phyloP scores from a whole-genome alignment of 2,888 invertebrate genomes.

The Molanna angustata region DNA sequence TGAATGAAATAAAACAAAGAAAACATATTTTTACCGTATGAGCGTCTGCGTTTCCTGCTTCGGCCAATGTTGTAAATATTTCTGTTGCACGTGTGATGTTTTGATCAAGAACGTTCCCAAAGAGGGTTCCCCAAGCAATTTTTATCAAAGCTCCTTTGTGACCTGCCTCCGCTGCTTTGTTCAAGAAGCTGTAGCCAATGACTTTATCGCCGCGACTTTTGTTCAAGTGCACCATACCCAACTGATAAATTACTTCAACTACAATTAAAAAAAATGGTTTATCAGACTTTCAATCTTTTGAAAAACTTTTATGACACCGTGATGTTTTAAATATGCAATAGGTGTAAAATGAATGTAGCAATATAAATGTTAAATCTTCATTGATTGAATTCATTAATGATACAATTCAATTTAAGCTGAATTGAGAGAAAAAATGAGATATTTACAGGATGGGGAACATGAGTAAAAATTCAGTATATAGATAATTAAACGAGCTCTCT shows the following conservation, averaged over 20 bases:
- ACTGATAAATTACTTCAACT: conserved; percentile 75
- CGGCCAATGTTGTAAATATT: conserved; percentile 73
- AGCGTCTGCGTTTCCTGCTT: conserved; percentile 79
- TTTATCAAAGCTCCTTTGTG: conserved; percentile 79
- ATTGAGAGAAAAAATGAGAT: too few species aligned
- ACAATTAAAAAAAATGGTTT: conserved; percentile 33
- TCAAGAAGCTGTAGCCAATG: conserved; percentile 72
- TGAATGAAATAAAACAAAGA: too few species aligned
- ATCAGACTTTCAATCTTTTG: too few species aligned
- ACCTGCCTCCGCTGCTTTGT: conserved; percentile 76
- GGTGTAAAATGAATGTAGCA: too few species aligned
- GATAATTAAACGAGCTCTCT: too few species aligned
- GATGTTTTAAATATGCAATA: too few species aligned
- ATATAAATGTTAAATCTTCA: too few species aligned
- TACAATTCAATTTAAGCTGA: too few species aligned
- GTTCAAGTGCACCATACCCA: conserved; percentile 66
- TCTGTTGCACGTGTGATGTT: conserved; percentile 72
- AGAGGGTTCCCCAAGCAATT: conserved; percentile 84
- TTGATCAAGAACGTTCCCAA: conserved; percentile 76
- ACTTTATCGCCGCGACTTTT: conserved; percentile 69
- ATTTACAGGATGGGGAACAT: too few species aligned
- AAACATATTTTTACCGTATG: conserved; percentile 58
- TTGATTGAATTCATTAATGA: too few species aligned
- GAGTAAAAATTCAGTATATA: too few species aligned
- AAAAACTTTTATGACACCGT: too few species aligned